These are phyloP conservation scores for Muntiacus reevesi DNA, from an alignment of 2,113 vertebrate genomes.

Conservation along the genomic window DNA sequence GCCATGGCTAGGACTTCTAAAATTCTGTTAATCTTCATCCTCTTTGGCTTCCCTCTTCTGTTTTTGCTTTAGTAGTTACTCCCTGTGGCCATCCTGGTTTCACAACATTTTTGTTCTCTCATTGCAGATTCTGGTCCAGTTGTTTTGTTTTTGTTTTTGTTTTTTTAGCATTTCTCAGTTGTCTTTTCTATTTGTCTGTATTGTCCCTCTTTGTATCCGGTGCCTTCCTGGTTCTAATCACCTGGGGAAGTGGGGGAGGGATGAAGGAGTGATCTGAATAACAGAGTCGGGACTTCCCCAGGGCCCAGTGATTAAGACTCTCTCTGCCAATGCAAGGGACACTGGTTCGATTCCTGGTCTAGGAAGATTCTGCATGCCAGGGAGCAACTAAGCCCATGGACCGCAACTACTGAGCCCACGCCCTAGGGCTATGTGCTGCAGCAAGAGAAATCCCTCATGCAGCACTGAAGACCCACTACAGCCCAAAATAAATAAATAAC, in stretches of 20 bases:
- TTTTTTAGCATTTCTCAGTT: not conserved
- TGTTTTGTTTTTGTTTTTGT: too few species aligned
- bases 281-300: accelerated
- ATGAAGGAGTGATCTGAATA: not conserved
- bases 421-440: not conserved
- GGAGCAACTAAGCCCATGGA: not conserved
- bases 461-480: not conserved
- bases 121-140: not conserved
- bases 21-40: not conserved
- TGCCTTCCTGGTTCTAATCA: not conserved
- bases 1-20: not conserved
- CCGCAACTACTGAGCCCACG: not conserved
- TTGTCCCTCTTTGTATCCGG: not conserved
- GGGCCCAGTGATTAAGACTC: not conserved
- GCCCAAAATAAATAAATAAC: not conserved
- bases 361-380: not conserved
- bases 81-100: not conserved
- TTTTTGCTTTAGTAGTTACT: not conserved
- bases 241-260: accelerated
- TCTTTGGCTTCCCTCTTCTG: not conserved
- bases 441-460: not conserved
- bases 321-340: not conserved
- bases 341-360: not conserved
- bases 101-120: not conserved
- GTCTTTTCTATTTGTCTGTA: not conserved